Conservation (phyloP, 2,113 vertebrate genomes). For the Serilophus lunatus region DNA sequence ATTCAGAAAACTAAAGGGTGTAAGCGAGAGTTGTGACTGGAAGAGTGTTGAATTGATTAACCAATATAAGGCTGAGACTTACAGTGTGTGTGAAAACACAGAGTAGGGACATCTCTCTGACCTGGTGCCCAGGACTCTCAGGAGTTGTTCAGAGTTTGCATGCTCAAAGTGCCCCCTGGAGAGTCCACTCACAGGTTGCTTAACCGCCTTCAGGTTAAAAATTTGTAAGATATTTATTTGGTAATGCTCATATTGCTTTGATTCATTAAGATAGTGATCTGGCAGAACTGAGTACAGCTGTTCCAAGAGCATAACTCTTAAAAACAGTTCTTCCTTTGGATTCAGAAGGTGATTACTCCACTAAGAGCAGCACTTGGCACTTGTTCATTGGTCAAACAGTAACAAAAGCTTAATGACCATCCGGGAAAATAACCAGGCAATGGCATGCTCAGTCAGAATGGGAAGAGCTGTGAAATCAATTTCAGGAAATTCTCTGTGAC, state of each 20-base stretch:
- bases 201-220: neutral
- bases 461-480: neutral
- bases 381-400: neutral
- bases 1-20: too few species aligned
- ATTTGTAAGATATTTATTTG: neutral
- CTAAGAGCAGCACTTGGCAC: neutral
- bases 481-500: neutral
- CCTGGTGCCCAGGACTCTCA: neutral
- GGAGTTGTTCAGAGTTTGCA: neutral
- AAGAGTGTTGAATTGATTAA: too few species aligned
- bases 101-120: accelerated
- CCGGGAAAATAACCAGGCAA: neutral
- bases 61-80: neutral
- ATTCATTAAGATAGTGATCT: neutral
- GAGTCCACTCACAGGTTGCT: neutral
- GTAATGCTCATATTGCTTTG: neutral
- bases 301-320: neutral
- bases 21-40: too few species aligned
- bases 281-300: neutral
- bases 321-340: neutral
- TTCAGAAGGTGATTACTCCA: neutral
- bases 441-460: neutral
- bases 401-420: neutral
- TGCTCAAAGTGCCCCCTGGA: neutral
- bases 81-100: neutral